Evolutionary conservation across 2,888 invertebrate species (phyloP).

Genomic region (Nemoura dubitans): DNA sequence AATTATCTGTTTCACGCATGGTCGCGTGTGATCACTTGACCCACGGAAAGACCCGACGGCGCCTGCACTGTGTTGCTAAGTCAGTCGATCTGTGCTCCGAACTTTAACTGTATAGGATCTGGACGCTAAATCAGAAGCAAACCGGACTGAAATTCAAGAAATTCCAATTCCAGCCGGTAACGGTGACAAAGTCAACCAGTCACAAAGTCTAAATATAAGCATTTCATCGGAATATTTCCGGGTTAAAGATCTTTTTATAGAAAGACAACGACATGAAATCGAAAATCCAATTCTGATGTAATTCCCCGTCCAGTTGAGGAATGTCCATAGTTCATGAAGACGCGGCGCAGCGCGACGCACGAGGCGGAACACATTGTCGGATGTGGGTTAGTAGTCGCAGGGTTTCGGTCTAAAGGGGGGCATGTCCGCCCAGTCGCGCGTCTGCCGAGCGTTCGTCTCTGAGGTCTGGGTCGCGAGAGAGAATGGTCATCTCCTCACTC

Average conservation of each 20-base stretch:
- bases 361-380: background rate
- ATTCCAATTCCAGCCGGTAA: background rate
- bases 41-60: background rate
- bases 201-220: background rate
- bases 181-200: background rate
- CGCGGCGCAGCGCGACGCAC: background rate
- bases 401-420: conserved; percentile 1
- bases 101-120: background rate
- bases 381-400: conserved; percentile 36
- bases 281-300: conserved; percentile 26
- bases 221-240: background rate
- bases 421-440: background rate
- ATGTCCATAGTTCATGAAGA: conserved; percentile 17
- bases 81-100: background rate
- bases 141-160: background rate
- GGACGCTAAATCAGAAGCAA: background rate
- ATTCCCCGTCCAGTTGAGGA: background rate
- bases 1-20: conserved; percentile 12
- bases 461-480: background rate
- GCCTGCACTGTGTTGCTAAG: background rate
- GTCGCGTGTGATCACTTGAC: background rate
- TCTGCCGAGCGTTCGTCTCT: background rate
- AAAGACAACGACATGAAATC: background rate
- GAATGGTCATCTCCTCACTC: background rate
- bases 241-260: background rate